Percentiles rank a stretch among this genome's conserved stretches.
Conservation (phyloP, 2,797 vertebrate genomes). For the Crossoptilon crossoptilon region DNA sequence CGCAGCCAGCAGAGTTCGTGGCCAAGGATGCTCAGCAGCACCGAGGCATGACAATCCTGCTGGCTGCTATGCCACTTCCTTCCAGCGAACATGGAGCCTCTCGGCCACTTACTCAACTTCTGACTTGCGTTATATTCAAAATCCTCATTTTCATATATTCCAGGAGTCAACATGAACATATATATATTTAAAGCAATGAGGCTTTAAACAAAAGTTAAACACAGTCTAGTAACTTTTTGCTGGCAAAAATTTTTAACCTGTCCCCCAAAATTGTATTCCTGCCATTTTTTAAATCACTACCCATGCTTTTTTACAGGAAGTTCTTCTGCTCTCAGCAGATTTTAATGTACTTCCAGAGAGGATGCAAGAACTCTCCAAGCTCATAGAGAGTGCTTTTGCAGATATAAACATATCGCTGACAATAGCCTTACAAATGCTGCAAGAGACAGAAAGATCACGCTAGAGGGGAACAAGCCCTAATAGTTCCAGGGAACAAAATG, state of each 20-base stretch:
- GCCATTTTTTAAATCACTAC: neutral
- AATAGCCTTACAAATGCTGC: neutral
- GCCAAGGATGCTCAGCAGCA: neutral
- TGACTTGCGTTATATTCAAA: neutral
- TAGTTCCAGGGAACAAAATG: neutral
- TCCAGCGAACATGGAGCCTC: neutral
- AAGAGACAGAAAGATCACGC: neutral
- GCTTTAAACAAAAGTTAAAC: neutral
- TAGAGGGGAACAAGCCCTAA: neutral
- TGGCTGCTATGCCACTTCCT: neutral
- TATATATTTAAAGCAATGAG: neutral
- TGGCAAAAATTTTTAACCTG: neutral
- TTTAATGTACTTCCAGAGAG: neutral
- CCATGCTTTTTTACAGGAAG: neutral
- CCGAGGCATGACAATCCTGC: slow-evolving; percentile 1
- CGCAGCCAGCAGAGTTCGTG: neutral
- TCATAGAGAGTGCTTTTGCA: accelerated
- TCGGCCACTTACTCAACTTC: accelerated
- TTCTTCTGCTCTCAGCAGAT: neutral
- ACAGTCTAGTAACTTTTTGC: too few relatives aligned
- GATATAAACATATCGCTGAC: neutral
- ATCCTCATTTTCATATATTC: neutral
- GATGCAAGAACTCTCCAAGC: neutral
- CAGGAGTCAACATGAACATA: neutral
- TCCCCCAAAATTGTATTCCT: neutral